A percentile compares a stretch with the other conserved stretches of the same genome.
These are phyloP conservation scores for Plectrocnemia conspersa DNA, from an alignment of 1,140 invertebrate genomes.

Conservation along the genomic window DNA sequence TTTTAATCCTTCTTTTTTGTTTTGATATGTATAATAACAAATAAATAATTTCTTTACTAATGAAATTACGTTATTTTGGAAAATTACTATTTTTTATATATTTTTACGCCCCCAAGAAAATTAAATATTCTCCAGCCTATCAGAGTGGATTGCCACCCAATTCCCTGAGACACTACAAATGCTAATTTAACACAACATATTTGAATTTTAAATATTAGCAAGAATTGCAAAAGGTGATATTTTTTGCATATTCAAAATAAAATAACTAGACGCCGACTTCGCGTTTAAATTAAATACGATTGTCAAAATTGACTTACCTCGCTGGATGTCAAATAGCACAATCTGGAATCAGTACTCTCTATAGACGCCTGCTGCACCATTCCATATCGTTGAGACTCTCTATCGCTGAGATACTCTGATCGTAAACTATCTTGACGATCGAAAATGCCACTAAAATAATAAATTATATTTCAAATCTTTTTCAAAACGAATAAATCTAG, in stretches of 20 bases:
- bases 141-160: no score
- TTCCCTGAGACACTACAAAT: no score
- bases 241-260: no score
- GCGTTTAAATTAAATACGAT: constrained; percentile 2
- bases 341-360: constrained; percentile 86
- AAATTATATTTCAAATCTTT: constrained; percentile 1
- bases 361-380: constrained; percentile 90
- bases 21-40: not conserved
- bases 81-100: no score
- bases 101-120: no score
- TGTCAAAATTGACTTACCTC: constrained; percentile 70
- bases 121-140: no score
- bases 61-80: no score
- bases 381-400: constrained; percentile 74
- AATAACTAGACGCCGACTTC: not conserved
- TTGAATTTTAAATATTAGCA: no score
- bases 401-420: constrained; percentile 85
- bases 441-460: constrained; percentile 66
- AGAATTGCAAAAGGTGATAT: no score
- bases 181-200: no score
- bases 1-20: not conserved
- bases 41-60: no score
- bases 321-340: constrained; percentile 90
- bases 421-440: constrained; percentile 85
- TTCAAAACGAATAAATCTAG: no score